Percentiles rank a stretch among this genome's conserved stretches.
Evolutionary conservation across 2,113 vertebrate genomes (phyloP).

Genomic region (Spea multiplicata): DNA sequence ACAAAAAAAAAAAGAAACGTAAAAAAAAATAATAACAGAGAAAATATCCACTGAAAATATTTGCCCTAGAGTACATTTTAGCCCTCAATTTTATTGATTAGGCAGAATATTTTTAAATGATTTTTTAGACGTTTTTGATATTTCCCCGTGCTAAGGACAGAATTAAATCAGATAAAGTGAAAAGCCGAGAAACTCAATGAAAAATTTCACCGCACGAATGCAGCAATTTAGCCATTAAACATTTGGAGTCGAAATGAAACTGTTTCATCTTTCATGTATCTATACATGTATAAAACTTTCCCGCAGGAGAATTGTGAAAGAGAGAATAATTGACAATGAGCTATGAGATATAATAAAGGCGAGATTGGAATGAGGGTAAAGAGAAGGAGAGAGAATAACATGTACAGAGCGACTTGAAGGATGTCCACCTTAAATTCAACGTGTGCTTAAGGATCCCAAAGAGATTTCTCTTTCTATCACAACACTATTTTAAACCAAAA

Average conservation of each 20-base stretch:
- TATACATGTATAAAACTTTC: constrained; percentile 41
- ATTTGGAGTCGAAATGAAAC: constrained; percentile 41
- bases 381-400: constrained; percentile 23
- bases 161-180: not conserved
- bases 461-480: constrained; percentile 19
- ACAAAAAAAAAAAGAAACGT: too few species aligned
- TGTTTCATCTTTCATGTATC: constrained; percentile 43
- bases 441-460: constrained; percentile 35
- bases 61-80: too few species aligned
- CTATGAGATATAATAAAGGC: constrained; percentile 41
- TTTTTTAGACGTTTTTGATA: too few species aligned
- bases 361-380: constrained; percentile 31
- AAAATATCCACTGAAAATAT: too few species aligned
- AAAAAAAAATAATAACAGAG: too few species aligned
- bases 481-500: constrained; percentile 42
- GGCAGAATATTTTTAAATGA: too few species aligned
- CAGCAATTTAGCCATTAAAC: constrained; percentile 42
- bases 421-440: constrained; percentile 38
- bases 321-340: constrained; percentile 45
- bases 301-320: constrained; percentile 25
- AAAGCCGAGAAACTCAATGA: constrained; percentile 35
- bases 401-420: constrained; percentile 28
- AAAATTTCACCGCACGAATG: constrained; percentile 20
- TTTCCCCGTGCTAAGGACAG: not conserved
- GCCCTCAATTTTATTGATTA: too few species aligned